phyloP scores from a whole-genome alignment of 2,113 vertebrate species.

The Cyphomyrus discorhynchus region DNA sequence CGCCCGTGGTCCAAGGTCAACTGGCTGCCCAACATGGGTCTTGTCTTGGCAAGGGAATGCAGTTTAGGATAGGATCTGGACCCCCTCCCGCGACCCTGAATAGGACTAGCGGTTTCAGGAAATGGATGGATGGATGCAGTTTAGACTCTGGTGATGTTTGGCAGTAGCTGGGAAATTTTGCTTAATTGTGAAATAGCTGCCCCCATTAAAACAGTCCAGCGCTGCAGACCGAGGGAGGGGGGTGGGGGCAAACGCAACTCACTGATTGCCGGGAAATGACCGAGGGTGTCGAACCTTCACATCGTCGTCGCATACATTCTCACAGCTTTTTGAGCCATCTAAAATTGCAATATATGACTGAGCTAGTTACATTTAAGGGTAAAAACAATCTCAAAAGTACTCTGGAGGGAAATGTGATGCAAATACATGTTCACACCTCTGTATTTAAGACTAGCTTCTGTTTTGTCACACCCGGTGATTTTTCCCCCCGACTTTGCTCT shows the following conservation, averaged over 20 bases:
- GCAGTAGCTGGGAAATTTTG: conserved; percentile 24
- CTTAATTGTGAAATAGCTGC: conserved; percentile 33
- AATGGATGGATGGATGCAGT: background rate
- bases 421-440: background rate
- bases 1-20: background rate
- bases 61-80: conserved; percentile 12
- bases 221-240: background rate
- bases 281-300: background rate
- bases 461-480: background rate
- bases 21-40: background rate
- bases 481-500: background rate
- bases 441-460: background rate
- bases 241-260: background rate
- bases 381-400: background rate
- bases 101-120: no score
- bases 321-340: background rate
- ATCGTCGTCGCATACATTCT: background rate
- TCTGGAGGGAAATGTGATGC: background rate
- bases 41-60: conserved; percentile 31
- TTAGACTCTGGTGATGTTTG: background rate
- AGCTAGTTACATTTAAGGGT: background rate
- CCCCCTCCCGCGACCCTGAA: no score
- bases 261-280: conserved; percentile 27
- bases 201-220: conserved; percentile 34
- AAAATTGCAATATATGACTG: background rate